Conservation (phyloP, 2,888 invertebrate genomes). For the Ormyrus rosae region DNA sequence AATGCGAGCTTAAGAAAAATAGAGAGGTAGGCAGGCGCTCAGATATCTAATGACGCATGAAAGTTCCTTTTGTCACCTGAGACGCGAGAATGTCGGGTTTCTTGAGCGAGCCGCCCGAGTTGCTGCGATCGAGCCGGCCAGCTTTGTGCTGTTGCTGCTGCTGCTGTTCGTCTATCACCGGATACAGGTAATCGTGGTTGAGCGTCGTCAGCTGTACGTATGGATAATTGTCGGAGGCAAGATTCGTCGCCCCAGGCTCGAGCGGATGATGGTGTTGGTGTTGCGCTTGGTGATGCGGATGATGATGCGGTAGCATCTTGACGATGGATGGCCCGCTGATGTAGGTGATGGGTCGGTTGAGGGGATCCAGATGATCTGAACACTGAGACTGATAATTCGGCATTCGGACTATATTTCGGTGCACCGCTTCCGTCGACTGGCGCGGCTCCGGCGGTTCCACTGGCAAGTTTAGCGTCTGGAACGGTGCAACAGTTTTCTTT, state of each 20-base stretch:
- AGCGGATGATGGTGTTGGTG: conserved; percentile 65
- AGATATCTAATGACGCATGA: background rate
- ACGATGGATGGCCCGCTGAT: conserved; percentile 64
- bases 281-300: conserved; percentile 49
- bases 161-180: conserved; percentile 79
- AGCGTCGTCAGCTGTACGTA: conserved; percentile 90
- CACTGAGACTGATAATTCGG: conserved; percentile 70
- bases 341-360: conserved; percentile 69
- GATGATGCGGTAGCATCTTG: conserved; percentile 58
- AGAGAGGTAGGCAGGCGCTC: background rate
- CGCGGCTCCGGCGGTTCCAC: conserved; percentile 87
- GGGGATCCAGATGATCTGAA: conserved; percentile 68
- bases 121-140: conserved; percentile 70
- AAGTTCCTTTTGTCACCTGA: conserved; percentile 34
- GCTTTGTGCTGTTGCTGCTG: conserved; percentile 68
- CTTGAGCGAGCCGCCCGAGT: conserved; percentile 78
- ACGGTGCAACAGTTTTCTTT: conserved; percentile 33
- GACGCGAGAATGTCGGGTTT: conserved; percentile 54
- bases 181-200: conserved; percentile 92
- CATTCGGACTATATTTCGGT: conserved; percentile 65
- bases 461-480: conserved; percentile 91
- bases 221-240: conserved; percentile 83
- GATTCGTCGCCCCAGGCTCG: conserved; percentile 64
- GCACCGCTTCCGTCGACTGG: conserved; percentile 72
- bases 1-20: background rate